A percentile compares a stretch with the other conserved stretches of the same genome.
These are phyloP conservation scores for Thymelicus acteon DNA, from an alignment of 2,888 invertebrate species.

Conservation along the genomic window DNA sequence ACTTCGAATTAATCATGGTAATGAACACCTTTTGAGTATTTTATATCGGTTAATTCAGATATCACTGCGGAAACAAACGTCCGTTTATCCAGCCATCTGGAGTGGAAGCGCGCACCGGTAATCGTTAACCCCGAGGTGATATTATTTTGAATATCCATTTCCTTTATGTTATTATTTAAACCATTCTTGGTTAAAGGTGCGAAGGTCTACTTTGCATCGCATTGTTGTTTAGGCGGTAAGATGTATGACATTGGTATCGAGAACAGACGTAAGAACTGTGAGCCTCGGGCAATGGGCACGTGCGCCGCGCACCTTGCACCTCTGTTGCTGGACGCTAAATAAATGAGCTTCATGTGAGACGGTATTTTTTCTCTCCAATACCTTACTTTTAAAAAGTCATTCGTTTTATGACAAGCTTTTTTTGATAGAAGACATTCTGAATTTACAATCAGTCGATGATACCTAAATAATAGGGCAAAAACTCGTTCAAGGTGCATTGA, in stretches of 20 bases:
- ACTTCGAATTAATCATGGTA: conserved; percentile 84
- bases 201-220: conserved; percentile 69
- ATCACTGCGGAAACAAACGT: conserved; percentile 85
- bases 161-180: conserved; percentile 79
- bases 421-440: neutral
- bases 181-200: conserved; percentile 67
- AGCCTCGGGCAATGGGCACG: conserved; percentile 79
- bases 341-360: conserved; percentile 47
- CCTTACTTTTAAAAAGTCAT: neutral
- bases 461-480: neutral
- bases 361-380: conserved; percentile 3
- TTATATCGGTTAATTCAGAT: conserved; percentile 84
- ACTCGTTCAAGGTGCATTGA: neutral
- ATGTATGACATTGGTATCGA: conserved; percentile 83
- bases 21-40: conserved; percentile 83
- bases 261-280: conserved; percentile 65
- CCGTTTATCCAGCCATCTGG: conserved; percentile 83
- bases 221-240: conserved; percentile 66
- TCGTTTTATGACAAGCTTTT: neutral
- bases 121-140: conserved; percentile 85
- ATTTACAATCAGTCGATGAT: neutral
- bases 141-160: conserved; percentile 84
- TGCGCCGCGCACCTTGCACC: conserved; percentile 82
- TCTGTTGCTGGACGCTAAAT: conserved; percentile 63
- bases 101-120: conserved; percentile 82